Base-by-base conservation (phyloP, 92 coral and sea anemone species). In the Nematostella vectensis region DNA sequence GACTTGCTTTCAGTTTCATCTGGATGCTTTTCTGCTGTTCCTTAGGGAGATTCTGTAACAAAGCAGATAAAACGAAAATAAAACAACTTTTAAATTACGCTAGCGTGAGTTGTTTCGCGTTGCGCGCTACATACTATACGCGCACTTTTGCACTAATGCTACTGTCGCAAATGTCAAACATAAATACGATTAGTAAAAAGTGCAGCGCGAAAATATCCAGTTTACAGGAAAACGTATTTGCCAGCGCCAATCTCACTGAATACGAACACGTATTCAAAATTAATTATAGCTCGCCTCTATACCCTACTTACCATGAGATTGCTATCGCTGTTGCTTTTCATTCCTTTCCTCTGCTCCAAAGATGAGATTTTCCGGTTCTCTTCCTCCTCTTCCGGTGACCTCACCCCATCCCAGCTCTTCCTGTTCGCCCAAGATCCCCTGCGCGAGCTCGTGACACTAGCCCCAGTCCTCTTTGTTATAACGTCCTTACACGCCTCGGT, bases 331-430 rank as follows among this genome's bases (percentile, higher is more conserved):
- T 63, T 77, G 66, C 95, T 85, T 55, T 53, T 80, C 56, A 56
- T 43, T 33, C 62, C 53, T 47, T 55, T 60, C 55, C 52, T 59
- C 57, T 29, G 67, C 24, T 65, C 74, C 50, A 66, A 49, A 15
- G 59, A 33, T 0, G 88, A 76, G 1, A 66, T 67, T 27, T 52
- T 61, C 27, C 36, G 71, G 23, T 47, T 42, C n/a, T 61, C 67
- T 28, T 52, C 72, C 22, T 31, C 23, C 11, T 29, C 61, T 31
- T 52, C 66, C 18, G 55, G 77, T 31, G 68, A 54, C 12, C 73
- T 70, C 19, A 70, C 94, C 19, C 94, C 94, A 39, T 85, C 95
- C 95, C 95, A 85, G 17, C 95, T 85, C 73, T 75, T 85, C 29
- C 95, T 61, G 66, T 70, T 80, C 9, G 58, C 4, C 33, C 27